phyloP scores from a whole-genome alignment of 2,797 vertebrate species.

The Hybognathus amarus region DNA sequence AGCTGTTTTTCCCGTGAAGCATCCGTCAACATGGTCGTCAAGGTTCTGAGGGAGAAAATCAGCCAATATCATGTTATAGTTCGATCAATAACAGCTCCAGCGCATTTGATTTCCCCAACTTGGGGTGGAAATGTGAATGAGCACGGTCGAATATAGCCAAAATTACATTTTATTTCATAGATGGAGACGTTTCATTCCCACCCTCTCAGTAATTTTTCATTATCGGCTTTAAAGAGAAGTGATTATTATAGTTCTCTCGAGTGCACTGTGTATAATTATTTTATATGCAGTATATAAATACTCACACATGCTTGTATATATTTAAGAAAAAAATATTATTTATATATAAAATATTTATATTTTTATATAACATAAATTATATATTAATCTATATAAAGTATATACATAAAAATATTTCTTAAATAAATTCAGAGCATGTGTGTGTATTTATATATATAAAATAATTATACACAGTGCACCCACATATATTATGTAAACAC shows the following conservation, averaged over 20 bases:
- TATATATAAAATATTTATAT: no score
- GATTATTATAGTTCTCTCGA: conserved; percentile 61
- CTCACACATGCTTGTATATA: no score
- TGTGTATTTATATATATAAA: no score
- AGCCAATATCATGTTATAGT: conserved; percentile 63
- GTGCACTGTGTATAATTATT: conserved; percentile 23
- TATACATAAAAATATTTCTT: no score
- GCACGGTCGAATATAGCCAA: conserved; percentile 48
- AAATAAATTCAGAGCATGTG: no score
- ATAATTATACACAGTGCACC: no score
- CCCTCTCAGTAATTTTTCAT: conserved; percentile 60
- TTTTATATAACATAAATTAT: no score
- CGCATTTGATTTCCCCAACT: conserved; percentile 53
- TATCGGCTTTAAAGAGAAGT: conserved; percentile 64
- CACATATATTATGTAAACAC: no score
- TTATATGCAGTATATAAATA: no score
- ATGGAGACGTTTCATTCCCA: conserved; percentile 59
- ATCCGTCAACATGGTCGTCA: conserved; percentile 44
- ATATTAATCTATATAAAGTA: no score
- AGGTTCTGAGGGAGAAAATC: conserved; percentile 45
- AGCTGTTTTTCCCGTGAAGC: neutral
- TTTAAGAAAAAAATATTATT: no score
- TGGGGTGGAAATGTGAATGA: conserved; percentile 40
- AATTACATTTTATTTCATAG: conserved; percentile 56
- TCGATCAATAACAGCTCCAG: conserved; percentile 64